Base-by-base conservation (phyloP, 1,140 invertebrate species). In the Babylonia areolata region DNA sequence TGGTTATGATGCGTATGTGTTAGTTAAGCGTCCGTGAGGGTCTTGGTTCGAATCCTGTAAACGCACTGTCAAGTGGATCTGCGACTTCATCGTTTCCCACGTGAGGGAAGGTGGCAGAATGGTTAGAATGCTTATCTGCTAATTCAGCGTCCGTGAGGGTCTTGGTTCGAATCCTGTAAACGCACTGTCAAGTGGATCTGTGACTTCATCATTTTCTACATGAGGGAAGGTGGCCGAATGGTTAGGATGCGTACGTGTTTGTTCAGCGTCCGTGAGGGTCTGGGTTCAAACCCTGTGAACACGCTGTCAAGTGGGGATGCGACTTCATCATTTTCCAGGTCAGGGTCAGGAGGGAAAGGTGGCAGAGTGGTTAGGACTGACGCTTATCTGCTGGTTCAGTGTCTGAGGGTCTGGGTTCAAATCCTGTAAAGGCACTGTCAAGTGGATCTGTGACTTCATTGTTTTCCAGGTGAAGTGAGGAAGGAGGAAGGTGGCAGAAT, bases 391-490 rank as follows among this genome's bases (percentile, higher is more conserved):
- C 23, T 54, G 51, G 51, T 54, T 54, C 11, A n/a, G n/a, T n/a
- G n/a, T n/a, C n/a, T n/a, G n/a, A n/a, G n/a, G n/a, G n/a, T n/a
- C n/a, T 54, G 9, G 51, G 9, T 54, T 54, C 23, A 23, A 12
- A 54, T 54, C 51, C 11, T 93, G 93, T 86, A 94, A 94, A 95
- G 95, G 98, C 91, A 97, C 98, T n/a, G 97, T 99, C 6, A 98
- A 99, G 93, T 98, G 98, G 98, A 96, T 99, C 82, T 98, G 98
- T 94, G 98, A 99, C 95, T 99, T 99, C 93, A 99, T 99, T 90
- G 96, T 97, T 40, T 97, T 97, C 93, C 99, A 88, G 87, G 87
- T 88, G 42, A 51, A n/a, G 23, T 23, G 23, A 54, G 23, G 23
- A 54, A 12, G 51, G 23, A 54, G n/a, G n/a, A n/a, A n/a, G n/a